Evolutionary conservation across 2,797 vertebrate species (phyloP).

Genomic region (Graptemys geographica): DNA sequence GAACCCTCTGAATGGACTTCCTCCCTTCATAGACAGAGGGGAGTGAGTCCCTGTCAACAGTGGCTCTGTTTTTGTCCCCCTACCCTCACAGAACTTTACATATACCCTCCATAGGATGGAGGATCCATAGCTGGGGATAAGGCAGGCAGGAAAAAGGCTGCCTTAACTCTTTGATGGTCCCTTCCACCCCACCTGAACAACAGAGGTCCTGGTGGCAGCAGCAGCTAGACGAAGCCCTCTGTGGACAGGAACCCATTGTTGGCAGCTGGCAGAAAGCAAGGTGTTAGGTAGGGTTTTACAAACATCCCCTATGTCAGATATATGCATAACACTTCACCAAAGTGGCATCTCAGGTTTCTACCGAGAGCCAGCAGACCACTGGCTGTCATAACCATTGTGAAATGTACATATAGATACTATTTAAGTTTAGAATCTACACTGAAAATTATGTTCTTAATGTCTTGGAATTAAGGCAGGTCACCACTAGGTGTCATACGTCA

Average conservation of each 20-base stretch:
- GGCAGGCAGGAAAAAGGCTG: not conserved
- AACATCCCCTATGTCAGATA: not conserved
- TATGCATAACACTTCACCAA: not conserved
- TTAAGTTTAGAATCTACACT: not conserved
- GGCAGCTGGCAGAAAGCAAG: not conserved
- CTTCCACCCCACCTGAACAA: not conserved
- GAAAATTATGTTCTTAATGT: not conserved
- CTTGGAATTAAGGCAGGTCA: not conserved
- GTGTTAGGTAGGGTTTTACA: not conserved
- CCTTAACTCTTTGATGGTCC: not conserved
- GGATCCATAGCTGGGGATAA: not conserved
- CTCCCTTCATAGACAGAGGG: not conserved
- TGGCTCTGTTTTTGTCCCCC: fast-evolving
- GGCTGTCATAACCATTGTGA: not conserved
- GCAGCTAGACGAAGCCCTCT: not conserved
- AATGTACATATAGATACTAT: not conserved
- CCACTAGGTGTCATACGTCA: not conserved
- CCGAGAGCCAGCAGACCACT: not conserved
- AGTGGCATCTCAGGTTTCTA: not conserved
- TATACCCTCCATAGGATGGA: not conserved
- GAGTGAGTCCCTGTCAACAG: not conserved
- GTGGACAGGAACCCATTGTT: no score
- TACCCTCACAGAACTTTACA: not conserved
- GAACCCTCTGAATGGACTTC: not conserved
- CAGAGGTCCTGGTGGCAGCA: not conserved